These are phyloP conservation scores for Dendroctonus valens DNA, from an alignment of 1,140 invertebrate species.

Conservation along the genomic window DNA sequence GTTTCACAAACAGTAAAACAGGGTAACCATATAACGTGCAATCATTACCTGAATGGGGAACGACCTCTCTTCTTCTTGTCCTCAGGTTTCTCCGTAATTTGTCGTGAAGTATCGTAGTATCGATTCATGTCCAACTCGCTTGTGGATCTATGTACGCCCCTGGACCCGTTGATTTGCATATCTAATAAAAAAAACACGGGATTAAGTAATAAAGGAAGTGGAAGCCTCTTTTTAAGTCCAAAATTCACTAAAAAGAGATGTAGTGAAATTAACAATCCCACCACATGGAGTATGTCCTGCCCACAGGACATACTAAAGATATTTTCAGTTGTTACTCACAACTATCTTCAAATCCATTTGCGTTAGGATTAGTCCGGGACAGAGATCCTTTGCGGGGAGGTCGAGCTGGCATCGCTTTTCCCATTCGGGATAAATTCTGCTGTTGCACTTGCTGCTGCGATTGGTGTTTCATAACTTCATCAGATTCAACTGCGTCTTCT, in stretches of 20 bases:
- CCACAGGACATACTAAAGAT: neutral
- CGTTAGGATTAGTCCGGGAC: constrained; percentile 53
- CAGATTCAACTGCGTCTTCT: constrained; percentile 74
- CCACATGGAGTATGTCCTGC: neutral
- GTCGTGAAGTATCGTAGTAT: constrained; percentile 58
- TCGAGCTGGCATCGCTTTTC: constrained; percentile 63
- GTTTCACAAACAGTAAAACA: no score
- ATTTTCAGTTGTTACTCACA: constrained; percentile 32
- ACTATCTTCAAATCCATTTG: constrained; percentile 46
- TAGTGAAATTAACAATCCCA: no score
- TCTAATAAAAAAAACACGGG: constrained; percentile 19
- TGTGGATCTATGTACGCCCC: constrained; percentile 67
- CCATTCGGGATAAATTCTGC: constrained; percentile 42
- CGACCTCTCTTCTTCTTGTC: constrained; percentile 84
- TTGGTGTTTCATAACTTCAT: constrained; percentile 62
- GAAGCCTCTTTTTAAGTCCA: neutral
- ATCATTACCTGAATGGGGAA: constrained; percentile 80
- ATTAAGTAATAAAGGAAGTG: neutral
- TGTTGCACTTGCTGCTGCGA: constrained; percentile 43
- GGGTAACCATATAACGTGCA: no score
- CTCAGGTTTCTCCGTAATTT: constrained; percentile 60
- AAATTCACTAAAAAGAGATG: no score
- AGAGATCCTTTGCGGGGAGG: constrained; percentile 75
- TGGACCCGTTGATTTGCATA: constrained; percentile 50
- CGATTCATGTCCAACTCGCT: constrained; percentile 73